A percentile compares a stretch with the other conserved stretches of the same genome.
phyloP scores from a whole-genome alignment of 2,888 invertebrate genomes.

The Tipula vernalis region DNA sequence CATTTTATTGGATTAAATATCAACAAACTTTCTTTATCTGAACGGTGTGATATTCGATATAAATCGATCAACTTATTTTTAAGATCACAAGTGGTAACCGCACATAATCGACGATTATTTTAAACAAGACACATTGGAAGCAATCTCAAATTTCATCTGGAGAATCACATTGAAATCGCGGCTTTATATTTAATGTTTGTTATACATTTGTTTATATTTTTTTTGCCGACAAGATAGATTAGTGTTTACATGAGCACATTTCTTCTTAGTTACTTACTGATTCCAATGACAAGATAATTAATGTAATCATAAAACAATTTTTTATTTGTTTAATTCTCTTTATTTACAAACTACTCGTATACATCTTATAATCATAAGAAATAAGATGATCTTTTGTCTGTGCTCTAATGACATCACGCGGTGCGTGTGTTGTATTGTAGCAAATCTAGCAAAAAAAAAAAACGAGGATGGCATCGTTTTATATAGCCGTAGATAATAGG shows the following conservation, averaged over 20 bases:
- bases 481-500: background rate
- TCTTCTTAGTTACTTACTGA: background rate
- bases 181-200: no score
- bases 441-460: background rate
- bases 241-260: background rate
- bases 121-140: background rate
- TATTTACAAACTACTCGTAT: background rate
- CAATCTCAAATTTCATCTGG: background rate
- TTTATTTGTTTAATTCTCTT: background rate
- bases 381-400: background rate
- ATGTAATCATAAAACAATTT: background rate
- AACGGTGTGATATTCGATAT: no score
- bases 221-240: background rate
- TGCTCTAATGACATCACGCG: background rate
- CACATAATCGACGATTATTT: background rate
- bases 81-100: no score
- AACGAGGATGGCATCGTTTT: background rate
- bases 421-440: background rate
- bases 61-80: no score
- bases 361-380: background rate
- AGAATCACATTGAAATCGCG: background rate
- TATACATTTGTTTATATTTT: background rate
- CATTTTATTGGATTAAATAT: no score
- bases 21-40: no score
- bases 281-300: background rate